Evolutionary conservation across 2,797 vertebrate genomes (phyloP).

Genomic region (Parotocinclus haroldoi): DNA sequence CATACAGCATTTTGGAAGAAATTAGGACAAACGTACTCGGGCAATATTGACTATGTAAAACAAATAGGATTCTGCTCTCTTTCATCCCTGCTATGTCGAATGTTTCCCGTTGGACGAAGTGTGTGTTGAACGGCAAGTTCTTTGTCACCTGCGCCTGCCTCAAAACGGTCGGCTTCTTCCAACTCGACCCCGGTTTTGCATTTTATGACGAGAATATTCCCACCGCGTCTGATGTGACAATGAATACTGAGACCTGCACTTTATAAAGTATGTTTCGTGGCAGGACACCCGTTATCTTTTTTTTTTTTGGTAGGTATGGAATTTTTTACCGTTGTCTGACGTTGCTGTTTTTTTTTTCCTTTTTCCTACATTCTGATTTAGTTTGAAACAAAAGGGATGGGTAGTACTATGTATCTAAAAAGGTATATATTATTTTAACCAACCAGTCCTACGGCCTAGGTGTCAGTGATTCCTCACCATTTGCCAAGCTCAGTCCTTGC

Average conservation of each 20-base stretch:
- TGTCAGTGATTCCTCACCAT: constrained; percentile 56
- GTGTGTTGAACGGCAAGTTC: constrained; percentile 29
- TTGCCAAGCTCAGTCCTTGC: constrained; percentile 54
- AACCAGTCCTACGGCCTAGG: constrained; percentile 53
- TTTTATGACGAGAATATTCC: constrained; percentile 47
- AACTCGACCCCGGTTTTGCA: constrained; percentile 44
- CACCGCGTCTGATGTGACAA: constrained; percentile 43
- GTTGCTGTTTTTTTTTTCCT: constrained; percentile 53
- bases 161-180: constrained; percentile 51
- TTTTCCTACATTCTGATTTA: constrained; percentile 53
- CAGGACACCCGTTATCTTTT: constrained; percentile 39
- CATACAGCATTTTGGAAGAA: constrained; percentile 38
- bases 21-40: constrained; percentile 49
- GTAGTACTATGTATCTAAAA: constrained; percentile 50
- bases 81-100: constrained; percentile 41
- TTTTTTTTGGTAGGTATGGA: constrained; percentile 31
- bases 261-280: constrained; percentile 54
- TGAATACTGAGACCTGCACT: constrained; percentile 58
- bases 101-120: constrained; percentile 42
- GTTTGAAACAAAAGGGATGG: constrained; percentile 57
- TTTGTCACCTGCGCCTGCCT: constrained; percentile 48
- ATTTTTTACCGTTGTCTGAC: constrained; percentile 55
- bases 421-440: constrained; percentile 49
- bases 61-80: constrained; percentile 39
- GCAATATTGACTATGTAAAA: constrained; percentile 54